Percentiles rank a stretch among this genome's conserved stretches.
phyloP scores from a whole-genome alignment of 2,888 invertebrate species.

The Dryobota labecula region DNA sequence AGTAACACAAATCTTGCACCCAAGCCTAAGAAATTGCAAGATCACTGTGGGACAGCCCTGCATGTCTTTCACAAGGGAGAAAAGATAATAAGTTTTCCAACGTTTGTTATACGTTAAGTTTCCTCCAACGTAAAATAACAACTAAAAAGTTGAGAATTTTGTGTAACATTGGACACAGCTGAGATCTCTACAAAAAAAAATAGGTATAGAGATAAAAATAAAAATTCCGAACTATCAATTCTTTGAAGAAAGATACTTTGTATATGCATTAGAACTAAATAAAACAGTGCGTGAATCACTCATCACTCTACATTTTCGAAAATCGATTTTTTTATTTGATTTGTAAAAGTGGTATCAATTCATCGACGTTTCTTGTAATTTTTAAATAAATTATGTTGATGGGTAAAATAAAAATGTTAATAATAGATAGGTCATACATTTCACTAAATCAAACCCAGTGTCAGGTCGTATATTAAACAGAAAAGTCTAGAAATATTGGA shows the following conservation, averaged over 20 bases:
- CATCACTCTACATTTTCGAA: constrained; percentile 15
- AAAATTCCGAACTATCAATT: not conserved
- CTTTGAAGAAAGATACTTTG: constrained; percentile 5
- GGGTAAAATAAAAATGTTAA: not conserved
- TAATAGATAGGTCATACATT: constrained; percentile 7
- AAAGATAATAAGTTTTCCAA: not conserved
- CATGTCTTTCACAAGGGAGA: not conserved
- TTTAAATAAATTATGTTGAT: constrained; percentile 13
- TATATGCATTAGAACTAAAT: constrained; percentile 5
- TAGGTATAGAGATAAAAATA: constrained; percentile 5
- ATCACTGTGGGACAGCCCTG: too few species aligned
- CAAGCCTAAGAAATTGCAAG: not conserved
- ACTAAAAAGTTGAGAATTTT: not conserved
- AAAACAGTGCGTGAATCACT: constrained; percentile 31
- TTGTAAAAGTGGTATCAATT: constrained; percentile 6
- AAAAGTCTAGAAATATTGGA: constrained; percentile 12
- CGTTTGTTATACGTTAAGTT: not conserved
- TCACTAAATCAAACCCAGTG: constrained; percentile 9
- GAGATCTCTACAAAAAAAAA: not conserved
- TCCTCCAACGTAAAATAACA: not conserved
- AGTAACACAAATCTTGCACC: not conserved
- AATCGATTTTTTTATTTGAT: constrained; percentile 15
- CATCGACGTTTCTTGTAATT: not conserved
- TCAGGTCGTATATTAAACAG: not conserved
- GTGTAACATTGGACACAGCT: not conserved